These are phyloP conservation scores for Lasiurus borealis DNA, from an alignment of 2,113 vertebrate genomes.

Conservation along the genomic window DNA sequence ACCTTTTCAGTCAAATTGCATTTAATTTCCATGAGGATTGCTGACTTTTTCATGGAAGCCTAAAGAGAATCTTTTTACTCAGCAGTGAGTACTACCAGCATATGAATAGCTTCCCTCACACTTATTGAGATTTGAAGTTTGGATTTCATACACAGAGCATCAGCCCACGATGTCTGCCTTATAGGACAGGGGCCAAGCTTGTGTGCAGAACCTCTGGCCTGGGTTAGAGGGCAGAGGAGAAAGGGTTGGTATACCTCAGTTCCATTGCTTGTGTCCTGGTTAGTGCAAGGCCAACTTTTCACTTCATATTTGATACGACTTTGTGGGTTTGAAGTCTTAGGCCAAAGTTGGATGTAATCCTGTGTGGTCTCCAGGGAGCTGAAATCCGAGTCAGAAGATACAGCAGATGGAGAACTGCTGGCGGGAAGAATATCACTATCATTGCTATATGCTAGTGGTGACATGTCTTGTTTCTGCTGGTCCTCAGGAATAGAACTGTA, in stretches of 20 bases:
- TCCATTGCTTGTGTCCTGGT: neutral
- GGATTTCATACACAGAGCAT: neutral
- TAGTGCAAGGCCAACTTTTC: neutral
- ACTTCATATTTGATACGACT: conserved; percentile 91
- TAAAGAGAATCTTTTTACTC: neutral
- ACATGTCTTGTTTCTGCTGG: conserved; percentile 85
- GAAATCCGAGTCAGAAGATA: conserved; percentile 87
- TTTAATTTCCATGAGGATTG: neutral
- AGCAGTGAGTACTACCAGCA: neutral
- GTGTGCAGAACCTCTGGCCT: neutral
- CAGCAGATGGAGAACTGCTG: conserved; percentile 87
- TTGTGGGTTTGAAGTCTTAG: conserved; percentile 84
- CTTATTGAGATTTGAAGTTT: neutral
- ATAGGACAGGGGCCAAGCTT: neutral
- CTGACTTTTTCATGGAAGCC: neutral
- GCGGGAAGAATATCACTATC: conserved; percentile 85
- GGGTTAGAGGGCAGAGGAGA: neutral
- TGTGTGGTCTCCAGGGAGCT: conserved; percentile 86
- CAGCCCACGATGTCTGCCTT: neutral
- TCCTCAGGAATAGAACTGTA: conserved; percentile 90
- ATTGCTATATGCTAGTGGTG: conserved; percentile 86
- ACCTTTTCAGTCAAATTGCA: neutral
- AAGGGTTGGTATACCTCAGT: neutral
- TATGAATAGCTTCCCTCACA: neutral
- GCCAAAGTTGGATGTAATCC: conserved; percentile 84